phyloP scores from a whole-genome alignment of 2,797 vertebrate genomes.

The Naso thynnoides region DNA sequence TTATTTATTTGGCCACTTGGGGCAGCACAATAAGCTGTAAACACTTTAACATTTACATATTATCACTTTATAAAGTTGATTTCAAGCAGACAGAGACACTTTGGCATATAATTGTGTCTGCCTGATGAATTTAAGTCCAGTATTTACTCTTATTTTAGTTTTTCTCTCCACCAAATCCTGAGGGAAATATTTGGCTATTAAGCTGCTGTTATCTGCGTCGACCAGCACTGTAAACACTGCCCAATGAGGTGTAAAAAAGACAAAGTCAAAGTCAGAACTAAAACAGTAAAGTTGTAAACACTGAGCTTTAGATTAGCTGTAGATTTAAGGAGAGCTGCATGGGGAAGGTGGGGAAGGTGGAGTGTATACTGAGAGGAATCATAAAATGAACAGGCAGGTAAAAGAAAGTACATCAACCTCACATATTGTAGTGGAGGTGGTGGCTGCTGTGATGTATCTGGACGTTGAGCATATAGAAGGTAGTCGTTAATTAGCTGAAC shows the following conservation, averaged over 20 bases:
- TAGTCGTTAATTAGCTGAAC: slow-evolving; percentile 52
- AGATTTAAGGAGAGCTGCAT: slow-evolving; percentile 4
- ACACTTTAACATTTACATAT: background rate
- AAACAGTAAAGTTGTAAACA: background rate
- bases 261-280: background rate
- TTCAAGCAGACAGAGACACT: background rate
- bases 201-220: too few species aligned
- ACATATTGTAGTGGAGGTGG: slow-evolving; percentile 3
- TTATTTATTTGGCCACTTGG: background rate
- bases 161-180: background rate
- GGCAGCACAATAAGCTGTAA: background rate
- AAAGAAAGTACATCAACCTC: slow-evolving; percentile 7
- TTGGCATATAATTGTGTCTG: background rate
- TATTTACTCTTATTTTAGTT: too few species aligned
- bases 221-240: background rate
- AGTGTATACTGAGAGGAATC: background rate
- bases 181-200: too few species aligned
- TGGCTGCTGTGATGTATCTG: slow-evolving; percentile 30
- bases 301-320: background rate
- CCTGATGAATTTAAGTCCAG: background rate
- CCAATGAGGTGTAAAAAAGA: too few species aligned
- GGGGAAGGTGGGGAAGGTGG: background rate
- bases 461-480: slow-evolving; percentile 4
- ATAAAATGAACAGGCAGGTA: background rate
- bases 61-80: background rate